phyloP scores from a whole-genome alignment of 2,797 vertebrate species.

The Scarus forsteni region DNA sequence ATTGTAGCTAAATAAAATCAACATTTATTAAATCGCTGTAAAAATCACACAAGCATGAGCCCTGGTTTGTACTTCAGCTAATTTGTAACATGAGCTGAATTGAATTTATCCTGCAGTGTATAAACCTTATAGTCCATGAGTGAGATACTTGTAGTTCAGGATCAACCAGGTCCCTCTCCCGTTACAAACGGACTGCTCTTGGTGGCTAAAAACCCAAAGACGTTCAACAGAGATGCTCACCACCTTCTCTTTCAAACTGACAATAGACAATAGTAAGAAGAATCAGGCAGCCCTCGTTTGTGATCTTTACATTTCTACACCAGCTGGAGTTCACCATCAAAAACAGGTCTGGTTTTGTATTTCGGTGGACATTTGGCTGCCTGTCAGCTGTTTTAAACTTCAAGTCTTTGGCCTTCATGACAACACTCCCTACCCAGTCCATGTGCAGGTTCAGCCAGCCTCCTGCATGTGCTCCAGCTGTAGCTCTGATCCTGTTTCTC shows the following conservation, averaged over 20 bases:
- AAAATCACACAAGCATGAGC: too few species aligned
- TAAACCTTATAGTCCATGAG: neutral
- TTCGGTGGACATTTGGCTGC: too few species aligned
- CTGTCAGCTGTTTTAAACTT: neutral
- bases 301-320: too few species aligned
- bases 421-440: neutral
- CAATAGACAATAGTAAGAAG: too few species aligned
- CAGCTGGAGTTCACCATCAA: too few species aligned
- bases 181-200: neutral
- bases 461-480: conserved; percentile 64
- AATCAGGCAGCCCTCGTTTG: too few species aligned
- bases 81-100: neutral
- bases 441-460: conserved; percentile 14
- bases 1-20: too few species aligned
- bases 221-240: neutral
- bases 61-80: too few species aligned
- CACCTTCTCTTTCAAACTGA: neutral
- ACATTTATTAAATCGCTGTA: too few species aligned
- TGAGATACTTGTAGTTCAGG: neutral
- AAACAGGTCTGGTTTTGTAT: too few species aligned
- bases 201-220: neutral
- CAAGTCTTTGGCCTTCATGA: neutral
- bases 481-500: conserved; percentile 53
- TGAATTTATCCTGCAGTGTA: too few species aligned
- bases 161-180: neutral